These are phyloP conservation scores for Theristicus caerulescens DNA, from an alignment of 2,113 vertebrate species.

Conservation along the genomic window DNA sequence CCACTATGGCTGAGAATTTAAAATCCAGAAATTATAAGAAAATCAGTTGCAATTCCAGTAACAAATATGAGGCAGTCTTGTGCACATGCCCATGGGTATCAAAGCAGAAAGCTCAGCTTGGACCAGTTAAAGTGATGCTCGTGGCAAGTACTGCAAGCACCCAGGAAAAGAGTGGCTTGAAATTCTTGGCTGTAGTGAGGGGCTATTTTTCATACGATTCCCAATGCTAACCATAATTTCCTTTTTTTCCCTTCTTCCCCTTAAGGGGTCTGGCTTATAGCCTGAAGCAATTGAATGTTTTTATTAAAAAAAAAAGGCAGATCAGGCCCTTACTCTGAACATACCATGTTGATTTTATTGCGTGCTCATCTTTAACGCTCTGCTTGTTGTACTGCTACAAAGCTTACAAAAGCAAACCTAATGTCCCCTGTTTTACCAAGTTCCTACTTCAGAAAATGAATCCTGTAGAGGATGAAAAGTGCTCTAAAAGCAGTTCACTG, in stretches of 20 bases:
- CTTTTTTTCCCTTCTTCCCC: background rate
- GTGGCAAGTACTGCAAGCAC: background rate
- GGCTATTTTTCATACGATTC: background rate
- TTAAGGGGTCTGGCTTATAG: background rate
- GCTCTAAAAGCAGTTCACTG: background rate
- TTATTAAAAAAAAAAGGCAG: too few relatives aligned
- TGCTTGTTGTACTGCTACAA: background rate
- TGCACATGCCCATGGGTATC: background rate
- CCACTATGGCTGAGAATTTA: background rate
- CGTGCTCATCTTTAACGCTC: background rate
- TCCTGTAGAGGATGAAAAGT: background rate
- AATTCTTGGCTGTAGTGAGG: background rate
- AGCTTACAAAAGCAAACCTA: background rate
- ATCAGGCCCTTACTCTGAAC: background rate
- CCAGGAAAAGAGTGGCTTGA: background rate
- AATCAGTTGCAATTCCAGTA: background rate
- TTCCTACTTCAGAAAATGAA: background rate
- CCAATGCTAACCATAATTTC: background rate
- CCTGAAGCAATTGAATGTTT: background rate
- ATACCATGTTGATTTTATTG: background rate
- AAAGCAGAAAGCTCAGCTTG: background rate
- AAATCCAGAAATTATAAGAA: background rate
- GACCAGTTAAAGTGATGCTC: background rate
- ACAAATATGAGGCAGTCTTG: background rate
- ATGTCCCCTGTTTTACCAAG: background rate